Evolutionary conservation across 2,113 vertebrate genomes (phyloP).

Genomic region (Mus musculus): DNA sequence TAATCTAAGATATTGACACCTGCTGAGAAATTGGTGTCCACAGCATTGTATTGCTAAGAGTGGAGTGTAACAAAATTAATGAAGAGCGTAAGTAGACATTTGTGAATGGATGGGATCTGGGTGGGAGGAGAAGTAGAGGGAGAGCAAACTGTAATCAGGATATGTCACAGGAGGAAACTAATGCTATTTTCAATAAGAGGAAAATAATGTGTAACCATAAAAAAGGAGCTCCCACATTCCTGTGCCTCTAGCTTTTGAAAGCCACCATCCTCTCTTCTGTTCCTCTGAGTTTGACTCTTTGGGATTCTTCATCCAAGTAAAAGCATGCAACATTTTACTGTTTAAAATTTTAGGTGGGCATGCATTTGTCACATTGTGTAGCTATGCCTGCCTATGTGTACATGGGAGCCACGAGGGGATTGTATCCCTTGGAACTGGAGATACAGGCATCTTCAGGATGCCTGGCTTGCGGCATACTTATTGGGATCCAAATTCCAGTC

Average conservation of each 20-base stretch:
- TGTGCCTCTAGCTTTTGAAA: not conserved
- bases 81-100: not conserved
- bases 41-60: not conserved
- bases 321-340: not conserved
- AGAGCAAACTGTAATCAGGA: not conserved
- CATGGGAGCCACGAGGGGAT: not conserved
- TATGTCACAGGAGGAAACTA: not conserved
- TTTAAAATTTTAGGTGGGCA: not conserved
- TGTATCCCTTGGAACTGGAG: not conserved
- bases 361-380: not conserved
- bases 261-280: not conserved
- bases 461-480: not conserved
- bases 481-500: not conserved
- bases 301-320: not conserved
- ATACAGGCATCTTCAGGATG: not conserved
- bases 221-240: not conserved
- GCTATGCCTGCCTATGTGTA: not conserved
- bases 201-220: not conserved
- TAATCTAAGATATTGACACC: not conserved
- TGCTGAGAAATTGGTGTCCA: not conserved
- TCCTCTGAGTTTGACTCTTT: not conserved
- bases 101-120: not conserved
- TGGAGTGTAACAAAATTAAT: not conserved
- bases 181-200: not conserved
- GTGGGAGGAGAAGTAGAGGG: not conserved